Base-by-base conservation (phyloP, 64 coral and sea anemone genomes). In the Platygyra sinensis region DNA sequence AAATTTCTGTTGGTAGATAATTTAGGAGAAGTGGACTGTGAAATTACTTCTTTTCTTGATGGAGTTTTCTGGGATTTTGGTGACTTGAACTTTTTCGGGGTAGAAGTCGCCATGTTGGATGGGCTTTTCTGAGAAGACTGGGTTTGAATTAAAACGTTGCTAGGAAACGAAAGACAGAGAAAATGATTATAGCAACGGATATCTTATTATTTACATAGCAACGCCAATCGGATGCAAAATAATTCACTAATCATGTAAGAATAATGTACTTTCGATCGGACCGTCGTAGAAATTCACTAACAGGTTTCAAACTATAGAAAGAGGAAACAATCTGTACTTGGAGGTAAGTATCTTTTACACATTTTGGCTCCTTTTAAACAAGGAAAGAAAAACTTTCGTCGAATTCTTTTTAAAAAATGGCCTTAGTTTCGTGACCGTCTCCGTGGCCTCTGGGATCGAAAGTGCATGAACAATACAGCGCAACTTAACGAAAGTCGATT, bases 61-160 rank as follows among this genome's bases (percentile, higher is more conserved):
- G 88, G 83, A 27, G 90, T 91, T 87, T 96, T 89, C 57, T 75
- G 79, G 20, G 90, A 60, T 62, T 74, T 93, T 9, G 94, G 91
- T 14, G 87, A 80, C 15, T 90, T 93, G 9, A 24, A 20, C 33
- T 87, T 93, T 52, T 89, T 94, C 60, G 74, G 80, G 20, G 81
- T 71, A 52, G 81, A 33, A 28, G 95, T 74, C 59, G 95, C 95
- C 95, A 96, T 96, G 5, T 96, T 96, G 91, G 76, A 77, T 7
- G 28, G 2, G 10, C 30, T 16, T 18, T 13, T 2, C 33, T 3
- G 14, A 30, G 91, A 73, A 49, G 72, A 80, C 87, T 94, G 92
- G 65, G 92, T 78, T 89, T 82, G 52, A 85, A 29, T 13, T 7
- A 12, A n/a, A 19, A n/a, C 30, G 87, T 86, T 93, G 52, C 87